A percentile compares a stretch with the other conserved stretches of the same genome.
Conservation (phyloP, 2,797 vertebrate species). For the Semotilus atromaculatus region DNA sequence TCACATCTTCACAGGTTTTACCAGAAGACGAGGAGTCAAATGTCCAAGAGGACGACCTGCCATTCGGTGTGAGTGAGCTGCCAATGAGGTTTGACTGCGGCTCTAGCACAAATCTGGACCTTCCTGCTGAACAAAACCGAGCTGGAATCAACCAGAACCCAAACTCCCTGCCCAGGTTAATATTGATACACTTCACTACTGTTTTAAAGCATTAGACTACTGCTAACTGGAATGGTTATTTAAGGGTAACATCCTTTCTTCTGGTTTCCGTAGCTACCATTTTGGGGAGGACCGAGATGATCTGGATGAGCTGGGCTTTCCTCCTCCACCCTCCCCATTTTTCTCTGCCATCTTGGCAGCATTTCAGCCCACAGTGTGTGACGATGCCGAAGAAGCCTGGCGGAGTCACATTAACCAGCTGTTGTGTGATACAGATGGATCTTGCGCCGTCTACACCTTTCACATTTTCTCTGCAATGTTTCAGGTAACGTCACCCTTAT, state of each 20-base stretch:
- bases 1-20: constrained; percentile 73
- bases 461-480: constrained; percentile 97
- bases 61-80: constrained; percentile 86
- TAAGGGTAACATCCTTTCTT: constrained; percentile 28
- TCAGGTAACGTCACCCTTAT: constrained; percentile 79
- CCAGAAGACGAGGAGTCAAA: constrained; percentile 87
- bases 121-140: constrained; percentile 85
- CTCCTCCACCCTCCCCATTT: constrained; percentile 95
- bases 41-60: constrained; percentile 90
- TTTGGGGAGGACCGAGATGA: constrained; percentile 89
- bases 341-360: constrained; percentile 98
- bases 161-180: constrained; percentile 77
- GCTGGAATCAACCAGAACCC: constrained; percentile 72
- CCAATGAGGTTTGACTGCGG: constrained; percentile 91
- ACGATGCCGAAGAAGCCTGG: constrained; percentile 96
- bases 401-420: constrained; percentile 95
- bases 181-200: neutral
- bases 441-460: constrained; percentile 97
- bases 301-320: constrained; percentile 82
- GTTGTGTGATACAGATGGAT: constrained; percentile 92
- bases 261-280: constrained; percentile 70
- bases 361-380: constrained; percentile 92
- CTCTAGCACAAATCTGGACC: constrained; percentile 90
- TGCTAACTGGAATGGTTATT: neutral
- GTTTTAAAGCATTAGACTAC: neutral